Base-by-base conservation (phyloP, 2,113 vertebrate genomes). In the Nettapus auritus region DNA sequence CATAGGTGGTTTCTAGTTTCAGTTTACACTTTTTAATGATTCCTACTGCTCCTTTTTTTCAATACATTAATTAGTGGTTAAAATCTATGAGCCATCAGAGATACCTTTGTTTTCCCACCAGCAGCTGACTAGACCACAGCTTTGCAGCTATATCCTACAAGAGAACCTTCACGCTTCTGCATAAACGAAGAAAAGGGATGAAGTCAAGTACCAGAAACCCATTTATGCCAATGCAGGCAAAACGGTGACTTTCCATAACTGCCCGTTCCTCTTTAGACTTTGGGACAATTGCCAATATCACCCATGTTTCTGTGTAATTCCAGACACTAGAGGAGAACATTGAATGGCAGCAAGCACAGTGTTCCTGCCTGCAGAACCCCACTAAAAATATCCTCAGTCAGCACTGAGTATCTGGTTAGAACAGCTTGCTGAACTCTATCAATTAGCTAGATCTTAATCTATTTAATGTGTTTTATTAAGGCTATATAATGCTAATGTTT, bases 371-470 rank as follows among this genome's bases (percentile, higher is more conserved):
- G 85, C 90, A 88, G 93, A 96, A 81, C 82, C 82, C 90, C 90
- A 93, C 93, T 96, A 96, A 94, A 96, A 96, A 96, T 93, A 97
- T 77, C 91, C 64, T 52, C 69, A 81, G 88, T 90, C 34, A 6
- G 53, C 78, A 74, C 48, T 84, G 93, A 95, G 93, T 93, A 93
- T 95, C 95, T 96, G 95, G 82, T 95, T 93, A 88, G 86, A 96
- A 93, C 90, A 95, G 94, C 95, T 96, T 94, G 93, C 95, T 95
- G 93, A 96, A 96, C 93, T 96, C 93, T 96, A 96, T 96, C 95
- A 96, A 96, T 96, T 96, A 97, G 88, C 80, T 80, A 96, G 92
- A 93, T 97, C 95, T 94, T 97, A 97, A 97, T 97, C 95, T 96
- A 95, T 93, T 97, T 96, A 97, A 97, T 96, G 93, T 95, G 90